Base-by-base conservation (phyloP, 2,797 vertebrate species). In the Micropoecilia bifurca region DNA sequence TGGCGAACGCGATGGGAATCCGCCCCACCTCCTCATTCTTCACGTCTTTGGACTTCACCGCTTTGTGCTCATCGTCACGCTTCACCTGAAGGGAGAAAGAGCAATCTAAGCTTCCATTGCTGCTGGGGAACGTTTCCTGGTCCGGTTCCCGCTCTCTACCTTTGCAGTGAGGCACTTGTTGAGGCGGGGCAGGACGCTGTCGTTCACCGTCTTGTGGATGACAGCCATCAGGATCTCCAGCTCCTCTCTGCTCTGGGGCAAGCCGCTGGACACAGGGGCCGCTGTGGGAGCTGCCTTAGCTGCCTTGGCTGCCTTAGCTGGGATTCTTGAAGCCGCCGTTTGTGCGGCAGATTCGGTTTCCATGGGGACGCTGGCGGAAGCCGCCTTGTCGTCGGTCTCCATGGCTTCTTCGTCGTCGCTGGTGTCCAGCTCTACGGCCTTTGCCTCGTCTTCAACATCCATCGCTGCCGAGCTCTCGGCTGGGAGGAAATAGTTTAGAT, bases 61-160 rank as follows among this genome's bases (percentile, higher is more conserved):
- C 90, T 86, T 99, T 99, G 93, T 99, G 98, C 55, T 99, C 97
- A 41, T 98, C 97, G 0, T 99, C 99, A 66, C 97, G 95, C 89
- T 97, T 97, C 43, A 98, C 95, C 99, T 99, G 55, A 0, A 84
- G 7, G 5, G 61, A 74, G 33, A 83, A 36, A 80, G 1, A 2
- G 63, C 22, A 61, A 30, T 73, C 18, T 9, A 78, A 47, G 73
- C 9, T 12, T 46, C 8, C 18, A 41, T 13, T 28, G 13, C 45
- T 50, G 39, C 43, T 39, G 22, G 1, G 12, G 13, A 18, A 18
- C 47, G n/a, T 0, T 41, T 50, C n/a, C 22, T 30, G 20, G 39
- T 22, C 50, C 16, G 8, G 16, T 8, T 39, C 18, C 36, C 83
- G 14, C 0, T 0, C 71, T 0, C 87, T 89, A 99, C 98, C 97